phyloP scores from a whole-genome alignment of 2,797 vertebrate species.

The Pangasius mekongensis region DNA sequence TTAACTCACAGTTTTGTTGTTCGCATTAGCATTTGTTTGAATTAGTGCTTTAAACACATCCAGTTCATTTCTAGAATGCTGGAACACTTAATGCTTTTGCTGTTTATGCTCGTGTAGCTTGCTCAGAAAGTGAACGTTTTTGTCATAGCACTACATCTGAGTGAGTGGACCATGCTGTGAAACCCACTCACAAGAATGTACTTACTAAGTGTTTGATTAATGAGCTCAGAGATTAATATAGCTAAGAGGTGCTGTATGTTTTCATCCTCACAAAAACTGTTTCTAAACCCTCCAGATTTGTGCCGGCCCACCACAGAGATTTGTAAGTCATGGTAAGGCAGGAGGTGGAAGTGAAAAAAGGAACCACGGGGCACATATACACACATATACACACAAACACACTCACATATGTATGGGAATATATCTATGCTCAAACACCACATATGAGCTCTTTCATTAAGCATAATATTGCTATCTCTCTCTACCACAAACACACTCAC shows the following conservation, averaged over 20 bases:
- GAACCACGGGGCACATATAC: not conserved
- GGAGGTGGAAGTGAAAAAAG: not conserved
- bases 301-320: not conserved
- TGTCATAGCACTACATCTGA: not conserved
- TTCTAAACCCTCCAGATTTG: not conserved
- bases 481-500: constrained; percentile 29
- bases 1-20: not conserved
- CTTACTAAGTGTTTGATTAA: constrained; percentile 16
- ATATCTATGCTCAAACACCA: not conserved
- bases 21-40: not conserved
- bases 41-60: not conserved
- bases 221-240: not conserved
- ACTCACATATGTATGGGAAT: not conserved
- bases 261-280: constrained; percentile 30
- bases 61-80: not conserved
- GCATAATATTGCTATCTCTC: not conserved
- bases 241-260: not conserved
- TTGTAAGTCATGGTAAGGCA: not conserved
- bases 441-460: not conserved
- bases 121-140: not conserved
- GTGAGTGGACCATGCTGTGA: not conserved
- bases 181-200: not conserved
- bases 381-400: not conserved
- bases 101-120: not conserved
- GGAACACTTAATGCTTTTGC: not conserved